Base-by-base conservation (phyloP, 2,113 vertebrate species). In the Progne subis region DNA sequence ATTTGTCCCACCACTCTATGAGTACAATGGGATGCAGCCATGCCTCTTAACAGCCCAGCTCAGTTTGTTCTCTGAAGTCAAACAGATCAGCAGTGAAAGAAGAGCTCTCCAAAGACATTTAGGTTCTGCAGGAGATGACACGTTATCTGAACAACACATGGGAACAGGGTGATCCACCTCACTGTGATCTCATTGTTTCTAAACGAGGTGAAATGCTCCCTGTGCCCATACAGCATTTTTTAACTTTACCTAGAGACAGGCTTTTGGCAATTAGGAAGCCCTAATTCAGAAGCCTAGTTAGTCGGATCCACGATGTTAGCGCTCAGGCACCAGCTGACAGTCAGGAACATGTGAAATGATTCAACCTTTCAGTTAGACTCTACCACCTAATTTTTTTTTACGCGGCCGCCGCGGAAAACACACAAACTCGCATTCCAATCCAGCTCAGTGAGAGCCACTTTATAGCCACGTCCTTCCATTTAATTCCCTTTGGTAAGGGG, bases 401-500 rank as follows among this genome's bases (percentile, higher is more conserved):
- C 5, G 8, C 39, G 57, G 37, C 29, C 43, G 31, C 50, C 1
- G 5, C 0, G 0, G 43, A 75, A 31, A 28, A 6, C 31, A 9
- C 46, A 16, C 6, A 14, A 21, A 17, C 53, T 56, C n/a, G 1
- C 11, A 9, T 28, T 44, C 39, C 37, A 20, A 1, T 14, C 14
- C 23, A 65, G 69, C 34, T 39, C 39, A 37, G 50, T 0, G 6
- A 50, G 56, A 77, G 60, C 29, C 44, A 19, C 52, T 85, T 82
- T 52, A 18, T 1, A 61, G 13, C n/a, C 1, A 2, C 6, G 4
- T 24, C 37, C 37, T 65, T 52, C 28, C 14, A 2, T 25, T 41
- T 49, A 44, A 25, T 61, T 69, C n/a, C 31, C 50, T 79, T 25
- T n/a, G 41, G 39, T 41, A 20, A 31, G 0, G 8, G 68, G 52